Percentiles rank a stretch among this genome's conserved stretches.
These are phyloP conservation scores for Megalops cyprinoides DNA, from an alignment of 2,797 vertebrate genomes.

Conservation along the genomic window DNA sequence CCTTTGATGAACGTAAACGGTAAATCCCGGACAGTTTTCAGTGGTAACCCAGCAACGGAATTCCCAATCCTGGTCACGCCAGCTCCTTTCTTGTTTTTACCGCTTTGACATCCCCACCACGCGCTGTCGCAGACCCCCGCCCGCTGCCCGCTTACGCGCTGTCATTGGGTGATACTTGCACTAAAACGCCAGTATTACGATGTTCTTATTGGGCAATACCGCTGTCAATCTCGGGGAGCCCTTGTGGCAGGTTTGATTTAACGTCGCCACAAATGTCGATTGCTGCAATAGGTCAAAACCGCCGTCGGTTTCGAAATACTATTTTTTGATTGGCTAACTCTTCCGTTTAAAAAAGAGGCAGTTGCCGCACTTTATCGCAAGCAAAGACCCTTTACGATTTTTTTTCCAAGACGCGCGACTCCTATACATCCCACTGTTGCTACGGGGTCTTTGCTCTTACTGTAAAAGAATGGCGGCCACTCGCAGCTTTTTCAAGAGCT, in stretches of 20 bases:
- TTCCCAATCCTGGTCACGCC: slow-evolving; percentile 23
- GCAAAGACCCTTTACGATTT: neutral
- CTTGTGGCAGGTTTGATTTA: neutral
- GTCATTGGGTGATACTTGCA: slow-evolving; percentile 20
- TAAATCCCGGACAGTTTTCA: slow-evolving; percentile 14
- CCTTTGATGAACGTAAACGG: slow-evolving; percentile 1
- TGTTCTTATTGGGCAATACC: slow-evolving; percentile 18
- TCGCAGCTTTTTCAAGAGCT: too few species aligned
- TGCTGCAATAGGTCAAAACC: neutral
- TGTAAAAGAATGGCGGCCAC: too few species aligned
- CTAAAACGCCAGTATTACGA: neutral
- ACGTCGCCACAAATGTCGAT: neutral
- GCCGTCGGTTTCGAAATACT: neutral
- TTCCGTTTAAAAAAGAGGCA: neutral
- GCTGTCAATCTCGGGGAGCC: slow-evolving; percentile 11
- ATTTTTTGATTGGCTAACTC: slow-evolving; percentile 11
- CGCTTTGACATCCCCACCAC: slow-evolving; percentile 52
- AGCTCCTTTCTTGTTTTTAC: slow-evolving; percentile 55
- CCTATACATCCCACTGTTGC: neutral
- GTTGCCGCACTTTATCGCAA: slow-evolving; percentile 14
- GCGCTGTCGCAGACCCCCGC: slow-evolving; percentile 39
- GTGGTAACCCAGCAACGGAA: slow-evolving; percentile 27
- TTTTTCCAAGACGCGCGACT: neutral
- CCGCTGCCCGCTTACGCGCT: slow-evolving; percentile 18
- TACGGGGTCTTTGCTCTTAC: too few species aligned